These are phyloP conservation scores for Calameuta idolon DNA, from an alignment of 2,888 invertebrate species.

Conservation along the genomic window DNA sequence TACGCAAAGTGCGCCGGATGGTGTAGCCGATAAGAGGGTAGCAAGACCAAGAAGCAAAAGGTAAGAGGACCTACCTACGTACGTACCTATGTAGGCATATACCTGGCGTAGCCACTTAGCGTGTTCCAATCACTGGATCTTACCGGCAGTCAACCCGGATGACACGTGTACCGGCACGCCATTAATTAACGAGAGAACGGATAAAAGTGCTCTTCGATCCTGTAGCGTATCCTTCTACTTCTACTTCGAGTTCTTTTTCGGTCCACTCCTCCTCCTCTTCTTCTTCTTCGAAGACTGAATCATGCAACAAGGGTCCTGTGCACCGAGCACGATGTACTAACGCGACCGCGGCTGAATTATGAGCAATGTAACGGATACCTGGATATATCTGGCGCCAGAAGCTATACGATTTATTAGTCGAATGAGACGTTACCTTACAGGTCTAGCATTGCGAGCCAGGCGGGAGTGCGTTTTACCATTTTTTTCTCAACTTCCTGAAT, in stretches of 20 bases:
- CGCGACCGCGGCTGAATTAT: conserved; percentile 15
- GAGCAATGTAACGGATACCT: conserved; percentile 20
- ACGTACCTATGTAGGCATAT: neutral
- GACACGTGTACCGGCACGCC: conserved; percentile 24
- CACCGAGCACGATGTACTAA: neutral
- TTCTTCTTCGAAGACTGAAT: neutral
- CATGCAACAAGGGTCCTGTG: neutral
- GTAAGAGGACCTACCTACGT: neutral
- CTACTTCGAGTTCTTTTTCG: neutral
- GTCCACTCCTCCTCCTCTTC: too few relatives aligned
- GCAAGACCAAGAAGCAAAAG: neutral
- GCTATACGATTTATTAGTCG: conserved; percentile 10
- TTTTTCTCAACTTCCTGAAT: neutral
- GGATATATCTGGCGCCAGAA: conserved; percentile 24
- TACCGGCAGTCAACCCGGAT: conserved; percentile 3
- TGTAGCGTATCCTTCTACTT: neutral
- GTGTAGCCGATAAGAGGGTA: neutral
- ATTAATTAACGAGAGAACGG: conserved; percentile 22
- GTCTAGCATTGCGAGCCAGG: neutral
- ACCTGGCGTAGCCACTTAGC: conserved; percentile 4
- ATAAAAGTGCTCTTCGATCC: conserved; percentile 13
- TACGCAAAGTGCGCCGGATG: conserved; percentile 13
- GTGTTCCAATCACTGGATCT: neutral
- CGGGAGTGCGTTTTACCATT: neutral
- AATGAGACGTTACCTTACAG: conserved; percentile 12